phyloP scores from a whole-genome alignment of 1,140 invertebrate genomes.

The Drosophila subobscura region DNA sequence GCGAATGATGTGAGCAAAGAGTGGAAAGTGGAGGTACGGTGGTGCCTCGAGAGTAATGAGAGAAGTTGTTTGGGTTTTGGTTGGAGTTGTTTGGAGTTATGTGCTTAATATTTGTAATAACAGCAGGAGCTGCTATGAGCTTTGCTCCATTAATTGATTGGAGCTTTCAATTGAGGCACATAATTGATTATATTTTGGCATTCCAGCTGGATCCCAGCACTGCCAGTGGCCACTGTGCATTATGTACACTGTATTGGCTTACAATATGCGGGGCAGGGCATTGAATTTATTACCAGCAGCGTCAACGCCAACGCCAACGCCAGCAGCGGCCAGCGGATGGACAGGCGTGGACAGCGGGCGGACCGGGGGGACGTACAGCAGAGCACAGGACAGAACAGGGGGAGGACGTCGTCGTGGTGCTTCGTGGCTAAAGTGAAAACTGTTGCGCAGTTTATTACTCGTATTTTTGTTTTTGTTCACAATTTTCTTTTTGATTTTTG shows the following conservation, averaged over 20 bases:
- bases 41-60: too few species aligned
- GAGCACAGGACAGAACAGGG: too few species aligned
- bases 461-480: constrained; percentile 1
- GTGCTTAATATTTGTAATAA: too few species aligned
- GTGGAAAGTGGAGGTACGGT: too few species aligned
- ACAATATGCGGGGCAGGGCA: constrained; percentile 40
- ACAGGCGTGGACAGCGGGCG: too few species aligned
- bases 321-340: neutral
- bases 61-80: too few species aligned
- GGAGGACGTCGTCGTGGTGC: too few species aligned
- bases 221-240: constrained; percentile 23
- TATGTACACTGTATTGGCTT: constrained; percentile 47
- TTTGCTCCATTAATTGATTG: too few species aligned
- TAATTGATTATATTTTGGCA: neutral
- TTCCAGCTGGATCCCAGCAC: neutral
- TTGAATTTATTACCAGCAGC: constrained; percentile 41
- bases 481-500: neutral
- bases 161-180: constrained; percentile 2
- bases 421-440: constrained; percentile 41
- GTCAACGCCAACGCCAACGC: constrained; percentile 15
- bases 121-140: too few species aligned
- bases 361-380: too few species aligned
- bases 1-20: too few species aligned
- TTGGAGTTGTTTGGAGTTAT: too few species aligned
- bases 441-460: constrained; percentile 65